phyloP scores from a whole-genome alignment of 2,888 invertebrate genomes.

The Tromatobia lineatoria region DNA sequence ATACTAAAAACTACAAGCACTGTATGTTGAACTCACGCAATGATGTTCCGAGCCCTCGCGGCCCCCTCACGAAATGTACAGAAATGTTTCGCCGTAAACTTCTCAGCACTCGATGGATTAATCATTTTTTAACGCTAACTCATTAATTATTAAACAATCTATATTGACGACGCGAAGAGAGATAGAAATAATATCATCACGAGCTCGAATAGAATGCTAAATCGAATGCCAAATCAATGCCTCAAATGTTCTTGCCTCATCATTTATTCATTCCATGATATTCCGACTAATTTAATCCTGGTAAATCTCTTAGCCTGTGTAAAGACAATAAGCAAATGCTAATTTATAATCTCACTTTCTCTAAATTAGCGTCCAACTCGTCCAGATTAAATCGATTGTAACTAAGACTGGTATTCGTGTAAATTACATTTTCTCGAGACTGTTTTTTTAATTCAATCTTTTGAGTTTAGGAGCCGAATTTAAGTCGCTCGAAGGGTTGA shows the following conservation, averaged over 20 bases:
- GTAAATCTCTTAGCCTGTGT: constrained; percentile 70
- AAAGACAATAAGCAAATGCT: constrained; percentile 79
- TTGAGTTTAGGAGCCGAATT: constrained; percentile 8
- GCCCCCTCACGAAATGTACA: constrained; percentile 77
- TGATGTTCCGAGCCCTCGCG: constrained; percentile 80
- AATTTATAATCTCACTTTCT: constrained; percentile 72
- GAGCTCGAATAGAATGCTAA: not conserved
- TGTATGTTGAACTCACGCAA: constrained; percentile 81
- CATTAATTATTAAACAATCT: not conserved
- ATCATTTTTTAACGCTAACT: constrained; percentile 14
- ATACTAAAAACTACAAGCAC: constrained; percentile 76
- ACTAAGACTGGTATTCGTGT: constrained; percentile 18
- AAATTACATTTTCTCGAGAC: not conserved
- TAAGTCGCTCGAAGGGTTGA: constrained; percentile 23
- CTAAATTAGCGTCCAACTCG: constrained; percentile 34
- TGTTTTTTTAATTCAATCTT: not conserved
- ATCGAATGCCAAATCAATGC: constrained; percentile 49
- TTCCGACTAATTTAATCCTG: constrained; percentile 20
- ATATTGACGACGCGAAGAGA: constrained; percentile 30
- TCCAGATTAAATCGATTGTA: constrained; percentile 5
- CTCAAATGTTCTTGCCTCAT: constrained; percentile 29
- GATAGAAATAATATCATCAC: constrained; percentile 14
- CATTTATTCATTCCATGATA: constrained; percentile 25
- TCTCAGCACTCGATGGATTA: constrained; percentile 38
- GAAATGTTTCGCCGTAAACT: constrained; percentile 74